Conservation (phyloP, 2,113 vertebrate genomes). For the Lates calcarifer region DNA sequence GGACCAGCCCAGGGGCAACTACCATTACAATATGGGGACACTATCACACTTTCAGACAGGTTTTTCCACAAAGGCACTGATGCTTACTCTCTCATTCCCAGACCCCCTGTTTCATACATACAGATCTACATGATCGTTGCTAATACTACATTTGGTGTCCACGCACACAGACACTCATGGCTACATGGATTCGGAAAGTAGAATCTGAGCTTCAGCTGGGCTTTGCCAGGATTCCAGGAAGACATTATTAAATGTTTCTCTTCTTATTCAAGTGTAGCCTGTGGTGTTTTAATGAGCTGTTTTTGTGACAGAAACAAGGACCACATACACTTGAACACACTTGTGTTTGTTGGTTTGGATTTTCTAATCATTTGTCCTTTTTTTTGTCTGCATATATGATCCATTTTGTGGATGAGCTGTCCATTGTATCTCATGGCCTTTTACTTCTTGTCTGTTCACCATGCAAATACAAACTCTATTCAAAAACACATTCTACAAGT, state of each 20-base stretch:
- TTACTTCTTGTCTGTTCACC: neutral
- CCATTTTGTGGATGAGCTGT: neutral
- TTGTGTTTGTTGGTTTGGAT: neutral
- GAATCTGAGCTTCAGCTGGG: no score
- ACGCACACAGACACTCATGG: neutral
- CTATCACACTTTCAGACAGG: no score
- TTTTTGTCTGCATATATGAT: neutral
- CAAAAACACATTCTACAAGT: neutral
- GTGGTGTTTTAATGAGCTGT: no score
- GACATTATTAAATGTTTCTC: neutral
- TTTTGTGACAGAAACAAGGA: neutral
- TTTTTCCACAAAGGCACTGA: no score
- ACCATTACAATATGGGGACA: no score
- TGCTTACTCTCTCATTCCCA: no score
- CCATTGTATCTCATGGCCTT: neutral
- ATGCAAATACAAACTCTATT: neutral
- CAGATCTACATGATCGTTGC: no score
- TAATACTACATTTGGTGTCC: no score
- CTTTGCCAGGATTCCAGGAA: neutral
- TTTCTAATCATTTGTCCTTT: neutral
- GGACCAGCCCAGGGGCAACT: no score
- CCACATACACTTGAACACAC: neutral
- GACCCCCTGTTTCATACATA: no score
- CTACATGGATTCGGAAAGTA: neutral
- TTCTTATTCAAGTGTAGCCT: neutral